Percentiles rank a stretch among this genome's conserved stretches.
These are phyloP conservation scores for Microctenopoma lineatum DNA, from an alignment of 2,797 vertebrate genomes.

Conservation along the genomic window DNA sequence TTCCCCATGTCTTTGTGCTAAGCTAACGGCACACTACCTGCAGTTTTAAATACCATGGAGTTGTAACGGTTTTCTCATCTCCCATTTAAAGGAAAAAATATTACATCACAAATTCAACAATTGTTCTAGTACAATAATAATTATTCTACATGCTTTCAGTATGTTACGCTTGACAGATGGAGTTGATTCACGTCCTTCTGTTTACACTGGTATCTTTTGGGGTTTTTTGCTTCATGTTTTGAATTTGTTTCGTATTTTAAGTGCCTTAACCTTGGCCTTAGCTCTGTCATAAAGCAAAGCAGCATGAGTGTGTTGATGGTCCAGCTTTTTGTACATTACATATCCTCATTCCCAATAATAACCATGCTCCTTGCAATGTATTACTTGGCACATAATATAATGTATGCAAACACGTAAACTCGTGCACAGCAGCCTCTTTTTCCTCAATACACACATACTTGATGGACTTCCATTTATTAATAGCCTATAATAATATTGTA, in stretches of 20 bases:
- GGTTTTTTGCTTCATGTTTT: slow-evolving; percentile 51
- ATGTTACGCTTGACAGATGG: slow-evolving; percentile 4
- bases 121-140: slow-evolving; percentile 10
- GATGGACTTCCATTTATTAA: slow-evolving; percentile 71
- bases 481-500: slow-evolving; percentile 70
- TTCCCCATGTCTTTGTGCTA: background rate
- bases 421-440: slow-evolving; percentile 58
- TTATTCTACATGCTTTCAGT: slow-evolving; percentile 5
- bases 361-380: slow-evolving; percentile 54
- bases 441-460: slow-evolving; percentile 49
- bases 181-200: background rate
- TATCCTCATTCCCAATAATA: slow-evolving; percentile 49
- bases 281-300: slow-evolving; percentile 63
- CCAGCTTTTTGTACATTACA: slow-evolving; percentile 57
- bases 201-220: slow-evolving; percentile 26
- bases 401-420: slow-evolving; percentile 66
- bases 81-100: background rate
- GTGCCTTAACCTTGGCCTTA: slow-evolving; percentile 81
- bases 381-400: slow-evolving; percentile 58
- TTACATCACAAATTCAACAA: slow-evolving; percentile 8
- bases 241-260: slow-evolving; percentile 73
- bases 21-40: background rate
- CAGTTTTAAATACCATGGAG: background rate
- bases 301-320: slow-evolving; percentile 56
- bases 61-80: background rate